Conservation (phyloP, 2,113 vertebrate species). For the Pitta sordida region DNA sequence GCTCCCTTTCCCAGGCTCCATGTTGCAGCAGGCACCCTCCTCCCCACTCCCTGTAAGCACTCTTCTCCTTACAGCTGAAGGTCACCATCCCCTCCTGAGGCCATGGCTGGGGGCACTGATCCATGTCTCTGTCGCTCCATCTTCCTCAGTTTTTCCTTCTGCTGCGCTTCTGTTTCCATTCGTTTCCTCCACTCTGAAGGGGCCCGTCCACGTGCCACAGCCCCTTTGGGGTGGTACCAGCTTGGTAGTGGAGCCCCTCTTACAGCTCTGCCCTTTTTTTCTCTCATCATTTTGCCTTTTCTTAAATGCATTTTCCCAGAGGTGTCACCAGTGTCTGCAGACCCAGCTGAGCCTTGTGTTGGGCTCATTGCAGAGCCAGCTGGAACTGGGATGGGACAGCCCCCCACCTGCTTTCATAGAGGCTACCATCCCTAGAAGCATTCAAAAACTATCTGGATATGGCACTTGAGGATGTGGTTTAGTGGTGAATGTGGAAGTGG, state of each 20-base stretch:
- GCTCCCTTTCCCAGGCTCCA: not conserved
- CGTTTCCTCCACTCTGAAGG: not conserved
- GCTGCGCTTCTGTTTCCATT: not conserved
- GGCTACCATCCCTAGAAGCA: not conserved
- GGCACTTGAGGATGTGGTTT: not conserved
- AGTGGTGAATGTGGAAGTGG: no score
- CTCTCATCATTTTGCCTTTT: not conserved
- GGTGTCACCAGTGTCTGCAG: not conserved
- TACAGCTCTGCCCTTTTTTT: not conserved
- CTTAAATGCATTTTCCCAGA: not conserved
- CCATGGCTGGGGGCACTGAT: not conserved
- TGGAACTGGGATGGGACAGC: not conserved
- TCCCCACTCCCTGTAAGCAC: not conserved
- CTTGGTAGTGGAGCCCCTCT: rapidly evolving
- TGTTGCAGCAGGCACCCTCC: rapidly evolving
- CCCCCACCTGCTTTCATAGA: not conserved
- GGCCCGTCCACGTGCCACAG: no score
- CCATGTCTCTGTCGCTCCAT: not conserved
- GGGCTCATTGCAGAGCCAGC: not conserved
- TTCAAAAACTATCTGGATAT: no score
- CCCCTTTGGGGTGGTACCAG: not conserved
- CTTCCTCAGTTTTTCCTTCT: not conserved
- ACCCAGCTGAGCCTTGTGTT: no score
- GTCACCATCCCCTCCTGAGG: not conserved
- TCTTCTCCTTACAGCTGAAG: rapidly evolving